Evolutionary conservation across 1,140 invertebrate genomes (phyloP), one percentile per base, ranked within the genome.

Genomic region (Bactericera cockerelli): DNA sequence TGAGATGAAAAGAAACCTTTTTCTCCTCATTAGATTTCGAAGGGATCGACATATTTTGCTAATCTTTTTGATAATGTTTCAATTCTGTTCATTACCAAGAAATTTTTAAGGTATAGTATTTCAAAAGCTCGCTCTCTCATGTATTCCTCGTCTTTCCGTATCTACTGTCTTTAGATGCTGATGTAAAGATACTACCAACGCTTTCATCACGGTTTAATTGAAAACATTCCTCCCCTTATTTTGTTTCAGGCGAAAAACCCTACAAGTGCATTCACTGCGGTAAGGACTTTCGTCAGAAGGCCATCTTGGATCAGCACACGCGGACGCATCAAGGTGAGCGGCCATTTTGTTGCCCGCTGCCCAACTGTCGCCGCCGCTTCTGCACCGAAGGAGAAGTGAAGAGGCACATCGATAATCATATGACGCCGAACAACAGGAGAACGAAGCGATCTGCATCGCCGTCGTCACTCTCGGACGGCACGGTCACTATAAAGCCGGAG

Each of bases 261-360:
- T 91, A 90, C 75, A 87, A 88, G 68, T 93, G 89, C 69, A 78
- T 77, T 26, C 84, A 89, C 69, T 93, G 89, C 70, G 86, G 86
- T 36, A 92, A 91, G 70, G 86, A 88, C 70, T 93, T 92, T 70
- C 72, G 87, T 36, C 87, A 91, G 68, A 91, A 91, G 71, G 88
- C 87, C 8, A 90, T 92, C 56, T 73, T 92, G 59, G 87, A 91
- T 67, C 87, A 91, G 70, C 89, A 92, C 69, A 87, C 86, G 59
- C 77, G 88, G 59, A 93, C 89, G 49, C 90, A 94, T 67, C 84
- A 92, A 69, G 89, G 89, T 2, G 88, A 93, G 67, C 78, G 89
- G 63, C 89, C 91, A 2, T 93, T 90, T 73, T 89, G 86, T 66
- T 94, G 91, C 67, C 87, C 88, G 2, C 88, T 90, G 84, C 86